phyloP scores from a whole-genome alignment of 2,113 vertebrate genomes.

The zebrafish (Danio rerio) region GRCz12tu NC_133182.1:28383501-28384000 shows the following conservation, averaged over 20 bases:
- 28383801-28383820: background rate
- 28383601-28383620: conserved; percentile 59
- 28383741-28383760: conserved; percentile 56
- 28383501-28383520: conserved; percentile 57
- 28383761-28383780: conserved; percentile 57
- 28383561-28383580: conserved; percentile 45
- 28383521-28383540: conserved; percentile 64
- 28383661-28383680: conserved; percentile 60
- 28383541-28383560: conserved; percentile 57
- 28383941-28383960: conserved; percentile 24
- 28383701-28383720: conserved; percentile 62
- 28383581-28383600: conserved; percentile 56
- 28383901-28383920: background rate
- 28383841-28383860: conserved; percentile 25
- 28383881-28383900: background rate
- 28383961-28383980: background rate
- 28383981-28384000: background rate
- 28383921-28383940: conserved; percentile 6
- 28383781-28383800: conserved; percentile 32
- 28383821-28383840: conserved; percentile 36
- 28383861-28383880: conserved; percentile 23
- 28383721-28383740: conserved; percentile 63
- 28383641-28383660: conserved; percentile 53
- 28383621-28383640: conserved; percentile 64
- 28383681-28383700: conserved; percentile 66